Evolutionary conservation across 2,888 invertebrate species (phyloP), one percentile per base, ranked within the genome.

Genomic region (Endotricha flammealis): DNA sequence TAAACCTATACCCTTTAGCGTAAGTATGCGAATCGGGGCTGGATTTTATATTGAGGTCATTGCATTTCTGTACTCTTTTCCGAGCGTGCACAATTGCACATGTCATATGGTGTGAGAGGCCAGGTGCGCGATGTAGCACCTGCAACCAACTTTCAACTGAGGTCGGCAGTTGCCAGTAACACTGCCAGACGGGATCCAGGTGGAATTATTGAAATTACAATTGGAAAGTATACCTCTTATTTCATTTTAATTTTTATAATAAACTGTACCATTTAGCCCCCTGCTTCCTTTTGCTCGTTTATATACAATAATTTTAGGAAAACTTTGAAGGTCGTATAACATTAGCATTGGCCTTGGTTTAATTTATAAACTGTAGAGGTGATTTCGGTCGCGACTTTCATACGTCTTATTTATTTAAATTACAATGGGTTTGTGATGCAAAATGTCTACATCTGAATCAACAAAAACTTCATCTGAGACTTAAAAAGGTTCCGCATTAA

Each of bases 341-440:
- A 73, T 70, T 64, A 64, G 58, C 64, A 58, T 51, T 68, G 59
- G 58, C 79, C 75, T 79, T 77, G 77, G 62, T 63, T 67, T 68
- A 63, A 64, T 67, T 71, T 69, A 60, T 60, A 64, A 68, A 69
- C 62, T 64, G 57, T 69, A 67, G 64, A 75, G 74, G 73, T 70
- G 71, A 77, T 75, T 67, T 68, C 67, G 68, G 64, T 56, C 57
- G 57, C 57, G 62, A 64, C 62, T 69, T 64, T 62, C 61, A 58
- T 50, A 59, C 50, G 58, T 53, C 59, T 59, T 66, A 65, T 54
- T 35, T 52, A 64, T 78, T 74, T 73, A 65, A 74, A 78, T 77
- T 57, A 76, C 73, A 77, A 76, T 70, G 53, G 63, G 56, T 70
- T 67, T 67, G 64, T 68, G 44, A 71, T 69, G 66, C 55, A 55